These are phyloP conservation scores for Scaptomyza hsui DNA, from an alignment of 1,140 invertebrate genomes.

Conservation along the genomic window DNA sequence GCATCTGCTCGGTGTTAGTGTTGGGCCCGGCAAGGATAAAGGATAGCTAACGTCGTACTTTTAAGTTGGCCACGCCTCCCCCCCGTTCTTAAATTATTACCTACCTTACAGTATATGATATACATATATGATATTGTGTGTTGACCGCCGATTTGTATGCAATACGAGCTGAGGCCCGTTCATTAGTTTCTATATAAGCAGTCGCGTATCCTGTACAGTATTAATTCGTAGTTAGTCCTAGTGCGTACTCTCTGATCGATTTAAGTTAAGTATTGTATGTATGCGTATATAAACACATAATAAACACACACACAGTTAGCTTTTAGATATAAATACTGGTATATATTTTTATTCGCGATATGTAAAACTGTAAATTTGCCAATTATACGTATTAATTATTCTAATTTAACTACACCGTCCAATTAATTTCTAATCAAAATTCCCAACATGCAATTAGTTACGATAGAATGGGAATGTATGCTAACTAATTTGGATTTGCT, in stretches of 20 bases:
- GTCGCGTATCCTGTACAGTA: conserved; percentile 74
- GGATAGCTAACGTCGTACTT: conserved; percentile 83
- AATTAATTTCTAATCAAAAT: conserved; percentile 46
- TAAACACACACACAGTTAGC: conserved; percentile 25
- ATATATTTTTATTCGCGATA: conserved; percentile 11
- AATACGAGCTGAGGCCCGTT: conserved; percentile 31
- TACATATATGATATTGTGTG: conserved; percentile 14
- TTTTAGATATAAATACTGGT: conserved; percentile 19
- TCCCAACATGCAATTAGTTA: background rate
- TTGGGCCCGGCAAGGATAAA: conserved; percentile 83
- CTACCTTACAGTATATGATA: conserved; percentile 18
- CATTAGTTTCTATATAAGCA: conserved; percentile 30
- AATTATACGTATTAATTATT: conserved; percentile 59
- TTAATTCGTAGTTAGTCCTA: conserved; percentile 79
- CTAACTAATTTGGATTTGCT: background rate
- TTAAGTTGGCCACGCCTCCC: conserved; percentile 57
- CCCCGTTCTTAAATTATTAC: conserved; percentile 14
- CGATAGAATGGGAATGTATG: background rate
- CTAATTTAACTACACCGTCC: conserved; percentile 64
- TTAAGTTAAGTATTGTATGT: conserved; percentile 19
- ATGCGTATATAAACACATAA: background rate
- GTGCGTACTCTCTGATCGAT: conserved; percentile 22
- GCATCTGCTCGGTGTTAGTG: conserved; percentile 82
- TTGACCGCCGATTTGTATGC: conserved; percentile 42
- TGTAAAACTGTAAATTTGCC: conserved; percentile 51